Base-by-base conservation (phyloP, 2,797 vertebrate genomes). In the Onychomys arenicola region DNA sequence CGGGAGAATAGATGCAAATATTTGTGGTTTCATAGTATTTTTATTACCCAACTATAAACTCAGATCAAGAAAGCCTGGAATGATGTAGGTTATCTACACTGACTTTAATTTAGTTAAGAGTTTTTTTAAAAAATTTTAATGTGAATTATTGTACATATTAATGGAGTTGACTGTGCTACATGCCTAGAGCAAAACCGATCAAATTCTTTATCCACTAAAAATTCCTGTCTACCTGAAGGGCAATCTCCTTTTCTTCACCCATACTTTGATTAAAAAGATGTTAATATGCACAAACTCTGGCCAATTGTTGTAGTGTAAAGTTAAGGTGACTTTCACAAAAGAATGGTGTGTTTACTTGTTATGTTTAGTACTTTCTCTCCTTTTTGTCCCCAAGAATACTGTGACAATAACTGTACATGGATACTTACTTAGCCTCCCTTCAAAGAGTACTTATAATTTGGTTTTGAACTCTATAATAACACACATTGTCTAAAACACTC, bases 371-470 rank as follows among this genome's bases (percentile, higher is more conserved):
- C 9, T 40, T 6, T 49, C 34, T 73, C 14, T n/a, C 21, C 0
- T 5, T 25, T 25, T 91, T 90, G 75, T 14, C 40, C 43, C 32
- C 59, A 43, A 92, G 87, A 81, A 37, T 92, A 76, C 32, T 78
- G 65, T 89, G 77, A 92, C n/a, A 90, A 93, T 89, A 89, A 93
- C 77, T 91, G 1, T 85, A 88, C 65, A 59, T 87, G 27, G 92
- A 59, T 93, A 93, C 27, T 94, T 94, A 97, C 93, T 97, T 94
- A 92, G 71, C 80, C 43, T 93, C 40, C n/a, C 49, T 94, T 89
- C 43, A 80, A 96, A 96, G 81, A 95, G 49, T 69, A 83, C 90
- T 97, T 80, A 77, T 89, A 92, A 93, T 92, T 90, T 55, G 29
- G 27, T 89, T 96, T 90, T 96, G 75, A 97, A 95, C 46, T 87